Evolutionary conservation across 2,888 invertebrate genomes (phyloP).

Genomic region (Thereva nobilitata): DNA sequence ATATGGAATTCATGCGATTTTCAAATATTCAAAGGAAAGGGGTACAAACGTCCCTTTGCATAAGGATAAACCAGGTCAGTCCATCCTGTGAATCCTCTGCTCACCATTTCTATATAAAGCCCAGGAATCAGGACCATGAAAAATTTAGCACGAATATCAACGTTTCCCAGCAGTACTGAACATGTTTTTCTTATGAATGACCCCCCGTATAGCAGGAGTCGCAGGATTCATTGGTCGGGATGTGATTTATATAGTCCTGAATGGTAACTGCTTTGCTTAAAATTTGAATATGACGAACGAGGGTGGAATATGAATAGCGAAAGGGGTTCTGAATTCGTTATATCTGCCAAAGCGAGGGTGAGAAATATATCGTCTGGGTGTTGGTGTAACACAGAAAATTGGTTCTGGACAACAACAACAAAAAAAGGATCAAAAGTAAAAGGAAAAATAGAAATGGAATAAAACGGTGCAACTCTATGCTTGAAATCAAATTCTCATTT

Average conservation of each 20-base stretch:
- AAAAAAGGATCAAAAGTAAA: constrained; percentile 27
- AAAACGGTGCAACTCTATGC: constrained; percentile 5
- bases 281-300: constrained; percentile 45
- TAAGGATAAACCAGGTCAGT: not conserved
- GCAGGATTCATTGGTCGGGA: not conserved
- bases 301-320: constrained; percentile 45
- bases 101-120: constrained; percentile 7
- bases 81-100: not conserved
- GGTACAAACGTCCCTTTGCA: not conserved
- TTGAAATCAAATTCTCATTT: constrained; percentile 11
- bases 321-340: not conserved
- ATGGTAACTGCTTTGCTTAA: constrained; percentile 39
- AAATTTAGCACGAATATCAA: constrained; percentile 22
- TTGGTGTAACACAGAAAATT: constrained; percentile 1
- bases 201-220: not conserved
- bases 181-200: constrained; percentile 10
- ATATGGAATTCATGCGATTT: constrained; percentile 41
- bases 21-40: constrained; percentile 40
- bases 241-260: constrained; percentile 21
- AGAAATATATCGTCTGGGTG: too few species aligned
- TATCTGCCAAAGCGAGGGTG: not conserved
- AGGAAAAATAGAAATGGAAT: constrained; percentile 17
- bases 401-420: constrained; percentile 8
- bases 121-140: constrained; percentile 18
- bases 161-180: not conserved